A percentile compares a stretch with the other conserved stretches of the same genome.
Evolutionary conservation across 2,797 vertebrate species (phyloP).

Genomic region (Acanthurus leucopareius): DNA sequence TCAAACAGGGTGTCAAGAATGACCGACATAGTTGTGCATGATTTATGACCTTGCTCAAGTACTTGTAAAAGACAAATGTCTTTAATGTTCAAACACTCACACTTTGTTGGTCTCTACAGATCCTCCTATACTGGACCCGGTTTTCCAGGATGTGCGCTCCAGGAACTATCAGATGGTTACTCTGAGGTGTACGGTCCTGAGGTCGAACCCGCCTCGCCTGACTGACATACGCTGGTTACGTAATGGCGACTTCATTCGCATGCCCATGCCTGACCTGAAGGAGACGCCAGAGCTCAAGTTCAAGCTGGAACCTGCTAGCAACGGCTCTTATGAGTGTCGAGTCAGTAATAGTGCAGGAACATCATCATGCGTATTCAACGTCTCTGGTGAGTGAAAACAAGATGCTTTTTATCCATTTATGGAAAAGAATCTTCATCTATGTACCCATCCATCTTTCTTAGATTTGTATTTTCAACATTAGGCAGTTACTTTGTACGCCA

Average conservation of each 20-base stretch:
- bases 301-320: slow-evolving; percentile 89
- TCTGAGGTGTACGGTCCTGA: slow-evolving; percentile 91
- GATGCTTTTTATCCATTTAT: slow-evolving; percentile 2
- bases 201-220: slow-evolving; percentile 91
- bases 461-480: slow-evolving; percentile 8
- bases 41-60: too few relatives aligned
- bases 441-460: neutral
- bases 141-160: slow-evolving; percentile 91
- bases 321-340: slow-evolving; percentile 92
- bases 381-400: slow-evolving; percentile 89
- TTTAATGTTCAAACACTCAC: neutral
- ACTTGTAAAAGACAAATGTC: neutral
- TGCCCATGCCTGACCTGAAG: slow-evolving; percentile 84
- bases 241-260: slow-evolving; percentile 87
- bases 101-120: slow-evolving; percentile 77
- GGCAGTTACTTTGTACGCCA: neutral
- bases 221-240: slow-evolving; percentile 91
- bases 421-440: neutral
- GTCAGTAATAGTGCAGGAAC: slow-evolving; percentile 92
- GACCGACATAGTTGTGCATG: too few relatives aligned
- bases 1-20: too few relatives aligned
- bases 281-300: slow-evolving; percentile 91
- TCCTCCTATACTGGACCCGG: slow-evolving; percentile 92
- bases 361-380: slow-evolving; percentile 91
- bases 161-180: slow-evolving; percentile 87